Conservation (phyloP, 2,113 vertebrate genomes). For the Mirza zaza region DNA sequence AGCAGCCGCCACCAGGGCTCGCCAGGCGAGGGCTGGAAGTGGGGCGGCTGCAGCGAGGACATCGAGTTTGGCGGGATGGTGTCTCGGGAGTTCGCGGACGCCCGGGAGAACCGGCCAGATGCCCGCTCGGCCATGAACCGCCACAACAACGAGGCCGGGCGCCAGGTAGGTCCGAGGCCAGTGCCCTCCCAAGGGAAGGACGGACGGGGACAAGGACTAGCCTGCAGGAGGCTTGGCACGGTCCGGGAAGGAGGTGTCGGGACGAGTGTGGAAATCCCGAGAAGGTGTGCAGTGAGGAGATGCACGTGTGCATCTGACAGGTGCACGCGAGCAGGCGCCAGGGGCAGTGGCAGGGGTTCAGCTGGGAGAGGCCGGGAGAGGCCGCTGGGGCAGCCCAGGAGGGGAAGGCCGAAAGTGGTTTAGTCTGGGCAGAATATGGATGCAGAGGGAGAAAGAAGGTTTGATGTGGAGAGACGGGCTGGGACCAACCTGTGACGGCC, state of each 20-base stretch:
- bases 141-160: constrained; percentile 98
- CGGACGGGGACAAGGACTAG: not conserved
- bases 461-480: not conserved
- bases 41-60: constrained; percentile 98
- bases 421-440: not conserved
- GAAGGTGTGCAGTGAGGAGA: not conserved
- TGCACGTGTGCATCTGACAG: no score
- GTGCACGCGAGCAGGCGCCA: not conserved
- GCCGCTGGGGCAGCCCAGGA: not conserved
- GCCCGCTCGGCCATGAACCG: constrained; percentile 98
- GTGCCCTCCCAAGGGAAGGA: not conserved
- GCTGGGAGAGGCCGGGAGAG: not conserved
- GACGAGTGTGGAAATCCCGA: rapidly evolving
- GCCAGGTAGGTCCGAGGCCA: constrained; percentile 86
- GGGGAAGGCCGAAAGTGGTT: not conserved
- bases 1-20: constrained; percentile 94
- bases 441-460: not conserved
- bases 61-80: constrained; percentile 98
- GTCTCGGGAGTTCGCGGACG: constrained; percentile 96
- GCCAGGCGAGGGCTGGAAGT: constrained; percentile 97
- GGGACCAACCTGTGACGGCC: not conserved
- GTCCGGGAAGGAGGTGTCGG: not conserved
- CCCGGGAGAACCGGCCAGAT: constrained; percentile 95
- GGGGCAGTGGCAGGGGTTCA: not conserved
- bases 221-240: not conserved